Conservation (phyloP, 2,888 invertebrate genomes). For the Microplitis deprimator region DNA sequence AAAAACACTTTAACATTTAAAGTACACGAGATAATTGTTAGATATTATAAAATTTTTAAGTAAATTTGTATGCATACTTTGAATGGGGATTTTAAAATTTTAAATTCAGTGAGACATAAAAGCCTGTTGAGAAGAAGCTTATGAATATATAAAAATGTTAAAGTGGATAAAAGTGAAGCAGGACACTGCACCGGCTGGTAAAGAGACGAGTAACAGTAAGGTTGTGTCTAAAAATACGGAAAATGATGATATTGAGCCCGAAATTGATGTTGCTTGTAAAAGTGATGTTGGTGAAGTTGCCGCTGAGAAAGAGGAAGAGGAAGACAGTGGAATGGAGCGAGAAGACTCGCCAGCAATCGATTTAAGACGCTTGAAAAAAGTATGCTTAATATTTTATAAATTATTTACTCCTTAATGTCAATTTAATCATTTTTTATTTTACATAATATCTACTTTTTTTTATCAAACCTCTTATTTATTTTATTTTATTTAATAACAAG, state of each 20-base stretch:
- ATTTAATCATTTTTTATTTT: neutral
- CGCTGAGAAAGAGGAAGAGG: conserved; percentile 59
- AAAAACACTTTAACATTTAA: neutral
- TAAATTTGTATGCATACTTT: neutral
- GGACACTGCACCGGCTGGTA: conserved; percentile 54
- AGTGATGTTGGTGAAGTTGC: conserved; percentile 48
- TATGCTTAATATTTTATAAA: conserved; percentile 51
- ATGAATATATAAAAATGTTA: conserved; percentile 58
- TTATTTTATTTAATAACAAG: neutral
- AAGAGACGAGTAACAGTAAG: conserved; percentile 29
- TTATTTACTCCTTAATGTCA: conserved; percentile 17
- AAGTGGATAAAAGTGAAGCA: conserved; percentile 70
- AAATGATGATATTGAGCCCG: conserved; percentile 46
- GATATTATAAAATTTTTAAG: neutral
- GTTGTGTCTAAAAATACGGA: conserved; percentile 39
- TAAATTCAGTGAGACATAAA: too few species aligned
- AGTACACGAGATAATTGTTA: neutral
- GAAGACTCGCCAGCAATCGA: conserved; percentile 65
- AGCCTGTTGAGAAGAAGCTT: neutral
- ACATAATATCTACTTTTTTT: neutral
- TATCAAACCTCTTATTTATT: neutral
- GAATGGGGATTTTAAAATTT: neutral
- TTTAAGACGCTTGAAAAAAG: conserved; percentile 66
- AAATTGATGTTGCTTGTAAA: conserved; percentile 48
- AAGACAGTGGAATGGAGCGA: conserved; percentile 68